Evolutionary conservation across 2,797 vertebrate species (phyloP), one percentile per base, ranked within the genome.

Genomic region (Characodon lateralis): DNA sequence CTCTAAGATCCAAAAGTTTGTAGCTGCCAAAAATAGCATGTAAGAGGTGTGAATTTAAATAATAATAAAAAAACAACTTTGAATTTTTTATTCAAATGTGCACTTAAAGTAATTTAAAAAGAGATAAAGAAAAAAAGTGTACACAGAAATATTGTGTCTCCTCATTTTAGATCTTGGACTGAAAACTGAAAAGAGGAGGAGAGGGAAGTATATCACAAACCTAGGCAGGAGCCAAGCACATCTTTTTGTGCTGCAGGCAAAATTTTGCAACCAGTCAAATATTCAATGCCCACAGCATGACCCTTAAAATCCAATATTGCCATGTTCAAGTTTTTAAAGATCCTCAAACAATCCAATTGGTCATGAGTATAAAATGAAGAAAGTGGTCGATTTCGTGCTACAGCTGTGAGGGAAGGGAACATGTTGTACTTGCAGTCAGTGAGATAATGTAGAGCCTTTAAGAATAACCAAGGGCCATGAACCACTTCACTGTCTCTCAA

Each of bases 401-500:
- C 72, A 28, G 35, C 61, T 22, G 16, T 55, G 61, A 69, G 43
- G n/a, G 43, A 41, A 28, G 43, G n/a, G 43, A 41, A 28, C 35
- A 16, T 0, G 14, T 13, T 5, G 53, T 13, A 9, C 2, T 35
- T 0, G 48, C 2, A 20, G 43, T 48, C 20, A 2, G 0, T 5
- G 61, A 83, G 83, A 86, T 83, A 77, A 51, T 26, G 48, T 26
- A 26, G 39, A 59, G 61, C 31, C 16, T 2, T 0, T 26, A 8
- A 28, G n/a, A 51, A 58, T 80, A 24, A 22, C 72, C 79, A 41
- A 84, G 86, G 85, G 88, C 90, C 85, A 56, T 55, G 63, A 79
- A 84, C 80, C 56, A 85, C 72, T 74, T 78, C 48, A n/a, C 0
- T 0, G 3, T 6, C 18, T 75, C 12, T 75, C 16, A 46, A 1